Conservation (phyloP, 2,888 invertebrate genomes). For the Agrochola macilenta region DNA sequence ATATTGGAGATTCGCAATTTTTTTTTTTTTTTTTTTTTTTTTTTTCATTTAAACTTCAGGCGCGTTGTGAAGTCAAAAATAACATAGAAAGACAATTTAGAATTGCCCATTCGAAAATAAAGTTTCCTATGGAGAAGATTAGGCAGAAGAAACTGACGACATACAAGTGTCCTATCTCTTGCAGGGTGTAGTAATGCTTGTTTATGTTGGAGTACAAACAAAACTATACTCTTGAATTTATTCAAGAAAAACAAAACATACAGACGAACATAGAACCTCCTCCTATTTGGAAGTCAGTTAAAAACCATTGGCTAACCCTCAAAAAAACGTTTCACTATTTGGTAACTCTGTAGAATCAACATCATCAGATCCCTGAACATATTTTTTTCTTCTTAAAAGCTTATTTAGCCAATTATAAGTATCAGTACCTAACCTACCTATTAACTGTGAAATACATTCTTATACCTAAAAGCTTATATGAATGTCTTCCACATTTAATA, state of each 20-base stretch:
- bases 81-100: not conserved
- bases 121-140: not conserved
- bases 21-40: no score
- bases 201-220: not conserved
- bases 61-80: not conserved
- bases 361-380: constrained; percentile 11
- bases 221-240: not conserved
- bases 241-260: not conserved
- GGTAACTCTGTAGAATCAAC: not conserved
- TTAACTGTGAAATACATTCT: not conserved
- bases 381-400: not conserved
- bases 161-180: not conserved
- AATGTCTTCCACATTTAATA: not conserved
- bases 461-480: not conserved
- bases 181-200: not conserved
- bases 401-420: not conserved
- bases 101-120: not conserved
- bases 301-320: no score
- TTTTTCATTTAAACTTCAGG: no score
- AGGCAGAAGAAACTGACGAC: not conserved
- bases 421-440: no score
- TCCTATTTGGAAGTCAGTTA: no score
- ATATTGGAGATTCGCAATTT: not conserved
- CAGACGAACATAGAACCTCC: no score
- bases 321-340: not conserved